Evolutionary conservation across 2,797 vertebrate species (phyloP), one percentile per base, ranked within the genome.

Genomic region (Tapera naevia): DNA sequence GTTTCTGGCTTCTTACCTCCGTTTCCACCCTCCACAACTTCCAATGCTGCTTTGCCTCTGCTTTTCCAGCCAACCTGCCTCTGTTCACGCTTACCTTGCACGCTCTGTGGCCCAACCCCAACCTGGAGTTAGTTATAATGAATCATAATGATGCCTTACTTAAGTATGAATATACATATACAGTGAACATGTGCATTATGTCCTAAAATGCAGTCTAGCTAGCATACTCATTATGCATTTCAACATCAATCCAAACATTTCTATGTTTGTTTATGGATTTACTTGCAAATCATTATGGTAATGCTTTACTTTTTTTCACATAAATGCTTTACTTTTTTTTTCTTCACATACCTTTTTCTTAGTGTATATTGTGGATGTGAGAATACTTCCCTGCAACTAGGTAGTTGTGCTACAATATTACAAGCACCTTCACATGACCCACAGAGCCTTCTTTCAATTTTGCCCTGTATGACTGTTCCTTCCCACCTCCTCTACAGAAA

Each of bases 21-120:
- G 4, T 62, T 93, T 91, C n/a, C 35, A 24, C 50, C 43, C 32
- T 78, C 17, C 65, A n/a, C 18, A 76, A 64, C 19, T 17, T 8
- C 7, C 0, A 1, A 5, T 3, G 3, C 15, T 66, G 43, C 17
- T n/a, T 39, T 39, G 12, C 4, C 16, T 19, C 22, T 41, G 30
- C 30, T 73, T 17, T 69, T 32, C 10, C 79, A 72, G 25, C 9
- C 24, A 23, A 27, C 17, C 58, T 65, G 28, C 25, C 32, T 33
- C 13, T 74, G 6, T 10, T 13, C 28, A 5, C 0, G 0, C 3
- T 30, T 45, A 19, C 64, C 35, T 75, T 46, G 24, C 51, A n/a
- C 2, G 7, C 35, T 2, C 25, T 43, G 2, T 3, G 27, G 54
- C 15, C 24, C 71, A 93, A 25, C 3, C 19, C 53, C 71, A 50